phyloP scores from a whole-genome alignment of 2,888 invertebrate genomes.

The Gonocerus acuteangulatus region DNA sequence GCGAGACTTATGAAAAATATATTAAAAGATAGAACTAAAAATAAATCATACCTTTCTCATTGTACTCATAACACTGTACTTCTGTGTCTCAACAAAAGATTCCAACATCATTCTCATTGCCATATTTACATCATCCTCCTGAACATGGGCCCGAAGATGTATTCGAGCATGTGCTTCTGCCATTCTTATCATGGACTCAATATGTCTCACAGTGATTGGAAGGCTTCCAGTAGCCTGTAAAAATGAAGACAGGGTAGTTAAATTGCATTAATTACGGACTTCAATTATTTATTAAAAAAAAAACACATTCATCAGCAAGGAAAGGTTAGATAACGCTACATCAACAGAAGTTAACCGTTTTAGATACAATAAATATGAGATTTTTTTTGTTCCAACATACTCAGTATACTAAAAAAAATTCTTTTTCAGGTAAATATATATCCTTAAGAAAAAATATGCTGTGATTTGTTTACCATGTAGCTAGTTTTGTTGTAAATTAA shows the following conservation, averaged over 20 bases:
- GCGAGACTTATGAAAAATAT: too few relatives aligned
- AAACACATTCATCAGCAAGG: slow-evolving; percentile 3
- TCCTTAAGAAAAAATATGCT: too few relatives aligned
- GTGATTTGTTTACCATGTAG: too few relatives aligned
- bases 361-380: too few relatives aligned
- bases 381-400: too few relatives aligned
- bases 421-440: too few relatives aligned
- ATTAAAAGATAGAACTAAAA: too few relatives aligned
- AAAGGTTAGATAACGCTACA: background rate
- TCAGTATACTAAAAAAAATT: too few relatives aligned
- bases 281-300: slow-evolving; percentile 18
- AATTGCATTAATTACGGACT: background rate
- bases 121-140: slow-evolving; percentile 93
- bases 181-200: slow-evolving; percentile 97
- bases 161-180: slow-evolving; percentile 94
- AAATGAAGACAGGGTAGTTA: too few relatives aligned
- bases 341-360: too few relatives aligned
- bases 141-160: slow-evolving; percentile 82
- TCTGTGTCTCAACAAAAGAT: slow-evolving; percentile 97
- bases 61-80: slow-evolving; percentile 92
- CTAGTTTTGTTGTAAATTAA: too few relatives aligned
- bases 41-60: slow-evolving; percentile 71
- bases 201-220: slow-evolving; percentile 95
- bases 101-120: slow-evolving; percentile 95
- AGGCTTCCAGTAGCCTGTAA: slow-evolving; percentile 83